Evolutionary conservation across 2,113 vertebrate species (phyloP).

Genomic region (Takifugu bimaculatus): DNA sequence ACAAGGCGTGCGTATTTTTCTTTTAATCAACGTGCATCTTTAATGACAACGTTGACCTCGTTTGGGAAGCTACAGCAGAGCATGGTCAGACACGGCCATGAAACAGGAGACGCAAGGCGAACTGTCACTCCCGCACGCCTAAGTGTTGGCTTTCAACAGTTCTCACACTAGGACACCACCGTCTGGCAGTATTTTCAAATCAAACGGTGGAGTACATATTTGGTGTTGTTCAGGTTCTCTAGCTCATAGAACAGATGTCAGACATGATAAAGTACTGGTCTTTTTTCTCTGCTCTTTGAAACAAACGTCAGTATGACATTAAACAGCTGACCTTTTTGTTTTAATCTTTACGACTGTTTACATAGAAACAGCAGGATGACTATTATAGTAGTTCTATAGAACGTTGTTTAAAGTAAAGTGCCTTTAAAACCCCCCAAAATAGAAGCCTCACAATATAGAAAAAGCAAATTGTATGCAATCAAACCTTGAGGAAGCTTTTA

Average conservation of each 20-base stretch:
- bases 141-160: constrained; percentile 38
- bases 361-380: neutral
- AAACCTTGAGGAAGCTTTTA: constrained; percentile 78
- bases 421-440: neutral
- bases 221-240: too few species aligned
- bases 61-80: constrained; percentile 7
- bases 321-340: too few species aligned
- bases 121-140: constrained; percentile 39
- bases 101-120: constrained; percentile 52
- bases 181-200: neutral
- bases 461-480: constrained; percentile 12
- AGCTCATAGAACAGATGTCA: too few species aligned
- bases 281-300: too few species aligned
- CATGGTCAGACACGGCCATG: constrained; percentile 9
- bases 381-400: neutral
- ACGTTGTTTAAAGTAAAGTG: neutral
- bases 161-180: constrained; percentile 7
- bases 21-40: constrained; percentile 5
- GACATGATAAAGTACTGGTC: too few species aligned
- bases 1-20: neutral
- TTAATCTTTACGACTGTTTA: neutral
- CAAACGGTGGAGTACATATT: neutral
- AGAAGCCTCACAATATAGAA: neutral
- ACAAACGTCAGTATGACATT: too few species aligned
- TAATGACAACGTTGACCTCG: constrained; percentile 28